A percentile compares a stretch with the other conserved stretches of the same genome.
Conservation (phyloP, 1,140 invertebrate genomes). For the Drosophila jambulina region DNA sequence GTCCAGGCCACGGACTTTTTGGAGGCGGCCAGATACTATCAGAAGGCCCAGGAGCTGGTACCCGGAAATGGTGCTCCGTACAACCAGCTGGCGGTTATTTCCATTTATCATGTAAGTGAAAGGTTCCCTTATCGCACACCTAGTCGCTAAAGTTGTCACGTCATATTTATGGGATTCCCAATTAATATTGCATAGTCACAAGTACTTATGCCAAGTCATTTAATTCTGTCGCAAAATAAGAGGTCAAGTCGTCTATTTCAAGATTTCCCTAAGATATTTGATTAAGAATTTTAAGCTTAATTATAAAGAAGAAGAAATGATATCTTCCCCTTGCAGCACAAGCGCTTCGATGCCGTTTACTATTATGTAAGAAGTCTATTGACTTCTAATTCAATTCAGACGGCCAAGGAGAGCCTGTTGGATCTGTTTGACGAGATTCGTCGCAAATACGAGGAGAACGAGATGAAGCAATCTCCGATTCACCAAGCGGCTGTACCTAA, state of each 20-base stretch:
- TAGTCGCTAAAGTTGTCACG: neutral
- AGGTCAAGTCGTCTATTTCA: neutral
- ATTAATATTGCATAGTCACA: neutral
- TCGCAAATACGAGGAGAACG: constrained; percentile 93
- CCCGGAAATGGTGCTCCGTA: constrained; percentile 98
- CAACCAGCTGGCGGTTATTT: constrained; percentile 97
- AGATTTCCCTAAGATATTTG: constrained; percentile 5
- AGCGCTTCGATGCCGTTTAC: constrained; percentile 98
- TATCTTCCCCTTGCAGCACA: constrained; percentile 88
- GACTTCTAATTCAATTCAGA: constrained; percentile 96
- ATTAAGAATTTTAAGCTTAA: neutral
- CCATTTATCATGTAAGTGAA: constrained; percentile 93
- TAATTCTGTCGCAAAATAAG: neutral
- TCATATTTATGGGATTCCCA: constrained; percentile 4
- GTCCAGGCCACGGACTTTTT: constrained; percentile 94
- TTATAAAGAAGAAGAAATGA: neutral
- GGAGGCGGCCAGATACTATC: constrained; percentile 95
- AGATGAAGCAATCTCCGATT: constrained; percentile 87
- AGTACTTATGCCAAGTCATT: neutral
- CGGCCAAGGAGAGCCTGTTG: constrained; percentile 94
- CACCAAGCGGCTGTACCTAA: constrained; percentile 31
- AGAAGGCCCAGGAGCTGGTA: constrained; percentile 96
- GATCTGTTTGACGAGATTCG: constrained; percentile 96
- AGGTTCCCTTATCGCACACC: neutral
- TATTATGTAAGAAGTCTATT: constrained; percentile 98